These are phyloP conservation scores for Salpingus planirostris DNA, from an alignment of 2,888 invertebrate genomes.

Conservation along the genomic window DNA sequence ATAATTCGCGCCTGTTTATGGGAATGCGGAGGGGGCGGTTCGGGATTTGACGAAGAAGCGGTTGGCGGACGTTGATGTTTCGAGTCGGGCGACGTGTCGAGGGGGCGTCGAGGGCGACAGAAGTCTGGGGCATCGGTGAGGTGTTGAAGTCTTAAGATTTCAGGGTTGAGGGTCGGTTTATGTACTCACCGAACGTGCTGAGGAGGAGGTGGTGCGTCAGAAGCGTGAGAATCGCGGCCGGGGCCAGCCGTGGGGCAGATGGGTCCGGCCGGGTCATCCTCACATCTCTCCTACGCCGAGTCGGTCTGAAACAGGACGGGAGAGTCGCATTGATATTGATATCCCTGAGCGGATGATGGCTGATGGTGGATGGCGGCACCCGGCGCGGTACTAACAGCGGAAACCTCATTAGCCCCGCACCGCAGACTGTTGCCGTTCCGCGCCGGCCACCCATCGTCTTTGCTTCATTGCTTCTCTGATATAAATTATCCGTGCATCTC, in stretches of 20 bases:
- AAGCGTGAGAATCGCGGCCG: slow-evolving; percentile 12
- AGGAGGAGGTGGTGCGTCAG: no score
- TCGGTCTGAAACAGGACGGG: slow-evolving; percentile 22
- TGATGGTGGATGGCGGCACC: slow-evolving; percentile 17
- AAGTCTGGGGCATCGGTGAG: no score
- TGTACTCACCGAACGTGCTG: slow-evolving; percentile 17
- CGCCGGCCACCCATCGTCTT: slow-evolving; percentile 26
- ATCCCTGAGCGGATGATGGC: slow-evolving; percentile 14
- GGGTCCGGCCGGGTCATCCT: slow-evolving; percentile 20
- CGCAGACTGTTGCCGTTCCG: slow-evolving; percentile 27
- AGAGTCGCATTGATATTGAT: slow-evolving; percentile 21
- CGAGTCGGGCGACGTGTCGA: no score
- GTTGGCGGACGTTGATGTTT: no score
- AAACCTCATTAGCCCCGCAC: slow-evolving; percentile 29
- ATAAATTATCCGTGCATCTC: slow-evolving; percentile 34
- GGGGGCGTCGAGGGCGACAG: no score
- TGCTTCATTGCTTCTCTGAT: slow-evolving; percentile 34
- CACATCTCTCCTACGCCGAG: slow-evolving; percentile 24
- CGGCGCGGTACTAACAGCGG: slow-evolving; percentile 24
- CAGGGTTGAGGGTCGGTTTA: no score
- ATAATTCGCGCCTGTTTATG: slow-evolving; percentile 14
- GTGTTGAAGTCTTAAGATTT: no score
- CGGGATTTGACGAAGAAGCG: neutral
- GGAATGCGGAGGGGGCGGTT: slow-evolving; percentile 1
- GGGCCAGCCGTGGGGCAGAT: slow-evolving; percentile 10